Base-by-base conservation (phyloP, 2,888 invertebrate genomes). In the Dryadula phaetusa region DNA sequence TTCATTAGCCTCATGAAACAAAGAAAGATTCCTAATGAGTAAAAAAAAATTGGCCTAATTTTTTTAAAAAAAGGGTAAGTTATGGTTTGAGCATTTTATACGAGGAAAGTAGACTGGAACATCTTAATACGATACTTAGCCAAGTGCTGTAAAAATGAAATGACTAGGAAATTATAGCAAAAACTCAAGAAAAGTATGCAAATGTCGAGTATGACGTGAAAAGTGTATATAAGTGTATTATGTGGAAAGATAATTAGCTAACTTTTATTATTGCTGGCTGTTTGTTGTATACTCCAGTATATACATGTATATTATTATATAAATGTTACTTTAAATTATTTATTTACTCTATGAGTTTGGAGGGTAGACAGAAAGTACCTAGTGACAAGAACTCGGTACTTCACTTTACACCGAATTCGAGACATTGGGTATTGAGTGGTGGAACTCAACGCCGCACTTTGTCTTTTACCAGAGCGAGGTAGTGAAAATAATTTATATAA, bases 181-280 rank as follows among this genome's bases (percentile, higher is more conserved):
- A 56, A 56, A 56, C 56, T 56, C 12, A 56, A 40, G 56, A 25
- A 56, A 56, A 56, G 22, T 56, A 52, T 28, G 52, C 32, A 56
- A 56, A 56, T 22, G 40, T 40, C 40, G 25, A 56, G 56, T 40
- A 22, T 22, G n/a, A n/a, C n/a, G n/a, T n/a, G n/a, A n/a, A n/a
- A n/a, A n/a, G n/a, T n/a, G n/a, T n/a, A n/a, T 40, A 56, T 22
- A 8, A 22, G 37, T 22, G n/a, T n/a, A n/a, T 37, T 40, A 56
- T 56, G 25, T 16, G 25, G 25, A 56, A 56, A 40, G 40, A 40
- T 56, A 56, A 56, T 56, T 56, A 56, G 22, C 40, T 56, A 12
- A 25, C 22, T 40, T n/a, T 40, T 16, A 56, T 40, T 16, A 52
- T 32, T 32, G 28, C 16, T 12, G 12, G 10, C 28, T 32, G 28